Percentiles rank a stretch among this genome's conserved stretches.
phyloP scores from a whole-genome alignment of 1,140 invertebrate genomes.

The Leptinotarsa lineolata region DNA sequence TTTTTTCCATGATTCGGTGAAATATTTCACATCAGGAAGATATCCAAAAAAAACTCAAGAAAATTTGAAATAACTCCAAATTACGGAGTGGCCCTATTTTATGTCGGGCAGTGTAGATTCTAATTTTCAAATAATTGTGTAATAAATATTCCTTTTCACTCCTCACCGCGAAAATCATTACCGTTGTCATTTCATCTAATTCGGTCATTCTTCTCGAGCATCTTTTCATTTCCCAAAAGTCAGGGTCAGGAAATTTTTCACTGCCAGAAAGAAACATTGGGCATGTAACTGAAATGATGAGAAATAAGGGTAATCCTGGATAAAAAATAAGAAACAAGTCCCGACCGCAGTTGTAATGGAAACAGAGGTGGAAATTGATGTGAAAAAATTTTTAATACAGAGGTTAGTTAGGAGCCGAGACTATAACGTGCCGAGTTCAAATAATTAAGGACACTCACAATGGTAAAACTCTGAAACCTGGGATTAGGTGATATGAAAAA shows the following conservation, averaged over 20 bases:
- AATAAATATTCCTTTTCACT: too few relatives aligned
- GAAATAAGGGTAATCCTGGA: not conserved
- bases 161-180: too few relatives aligned
- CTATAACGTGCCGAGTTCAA: not conserved
- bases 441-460: not conserved
- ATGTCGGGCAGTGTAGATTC: too few relatives aligned
- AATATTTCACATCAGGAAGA: too few relatives aligned
- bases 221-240: not conserved
- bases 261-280: not conserved
- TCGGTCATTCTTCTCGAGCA: not conserved
- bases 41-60: too few relatives aligned
- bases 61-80: too few relatives aligned
- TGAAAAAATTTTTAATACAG: not conserved
- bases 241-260: not conserved
- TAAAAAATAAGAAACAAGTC: conserved; percentile 4
- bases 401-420: not conserved
- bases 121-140: too few relatives aligned
- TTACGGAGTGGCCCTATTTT: too few relatives aligned
- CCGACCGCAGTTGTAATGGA: not conserved
- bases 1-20: too few relatives aligned
- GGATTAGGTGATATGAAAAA: not conserved
- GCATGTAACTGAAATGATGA: not conserved
- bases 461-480: not conserved
- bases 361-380: conserved; percentile 2
- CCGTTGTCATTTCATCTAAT: too few relatives aligned